phyloP scores from a whole-genome alignment of 1,140 invertebrate genomes.

The Cotesia chilonis region DNA sequence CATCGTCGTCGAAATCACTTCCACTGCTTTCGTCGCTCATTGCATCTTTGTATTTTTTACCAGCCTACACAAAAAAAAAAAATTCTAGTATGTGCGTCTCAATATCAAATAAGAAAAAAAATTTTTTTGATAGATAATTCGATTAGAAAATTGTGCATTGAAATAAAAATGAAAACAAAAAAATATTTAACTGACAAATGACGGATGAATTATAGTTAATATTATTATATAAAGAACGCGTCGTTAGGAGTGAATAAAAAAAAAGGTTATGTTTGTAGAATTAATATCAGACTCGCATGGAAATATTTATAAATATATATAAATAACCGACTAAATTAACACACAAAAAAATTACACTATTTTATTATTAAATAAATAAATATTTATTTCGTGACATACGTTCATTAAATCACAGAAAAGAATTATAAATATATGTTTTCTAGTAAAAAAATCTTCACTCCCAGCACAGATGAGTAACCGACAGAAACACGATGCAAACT shows the following conservation, averaged over 20 bases:
- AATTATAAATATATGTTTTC: neutral
- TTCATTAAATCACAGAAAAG: neutral
- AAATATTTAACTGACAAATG: constrained; percentile 3
- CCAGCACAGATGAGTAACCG: no score
- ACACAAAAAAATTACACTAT: no score
- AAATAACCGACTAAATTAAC: no score
- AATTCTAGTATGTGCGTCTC: neutral
- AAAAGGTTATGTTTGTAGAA: no score
- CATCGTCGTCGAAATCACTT: constrained; percentile 86
- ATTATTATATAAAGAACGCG: constrained; percentile 27
- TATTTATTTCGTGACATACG: neutral
- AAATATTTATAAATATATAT: no score
- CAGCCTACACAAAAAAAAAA: constrained; percentile 41
- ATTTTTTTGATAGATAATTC: neutral
- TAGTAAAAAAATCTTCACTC: no score
- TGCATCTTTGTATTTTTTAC: constrained; percentile 59
- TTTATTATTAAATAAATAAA: no score
- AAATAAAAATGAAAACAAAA: neutral
- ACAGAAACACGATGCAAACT: no score
- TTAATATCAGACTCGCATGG: no score
- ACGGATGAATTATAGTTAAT: constrained; percentile 5
- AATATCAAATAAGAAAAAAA: constrained; percentile 26
- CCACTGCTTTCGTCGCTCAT: constrained; percentile 74
- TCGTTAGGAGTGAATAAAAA: neutral
- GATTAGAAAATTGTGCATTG: constrained; percentile 10